Conservation (phyloP, 2,113 vertebrate genomes). For the Sinocyclocheilus maitianheensis region DNA sequence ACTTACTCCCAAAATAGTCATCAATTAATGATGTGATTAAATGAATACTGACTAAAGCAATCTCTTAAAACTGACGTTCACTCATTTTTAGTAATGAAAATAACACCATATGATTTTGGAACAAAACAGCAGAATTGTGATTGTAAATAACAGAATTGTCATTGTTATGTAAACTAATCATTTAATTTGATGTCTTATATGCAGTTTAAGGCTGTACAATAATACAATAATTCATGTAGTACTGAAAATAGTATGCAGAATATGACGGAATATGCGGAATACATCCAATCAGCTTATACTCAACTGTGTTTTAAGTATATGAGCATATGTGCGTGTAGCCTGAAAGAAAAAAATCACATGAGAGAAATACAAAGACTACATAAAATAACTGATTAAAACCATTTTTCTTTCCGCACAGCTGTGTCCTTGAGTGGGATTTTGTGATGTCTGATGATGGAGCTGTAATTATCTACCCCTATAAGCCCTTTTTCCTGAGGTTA, state of each 20-base stretch:
- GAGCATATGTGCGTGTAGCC: not conserved
- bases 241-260: not conserved
- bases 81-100: not conserved
- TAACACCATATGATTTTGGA: not conserved
- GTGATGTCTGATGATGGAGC: not conserved
- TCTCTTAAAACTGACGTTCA: not conserved
- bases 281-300: not conserved
- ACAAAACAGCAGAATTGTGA: not conserved
- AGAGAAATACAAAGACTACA: not conserved
- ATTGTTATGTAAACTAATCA: not conserved
- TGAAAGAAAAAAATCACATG: not conserved
- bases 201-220: not conserved
- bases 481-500: not conserved
- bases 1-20: not conserved
- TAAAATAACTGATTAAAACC: not conserved
- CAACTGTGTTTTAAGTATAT: not conserved
- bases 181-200: not conserved
- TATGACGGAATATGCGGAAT: not conserved
- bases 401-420: not conserved
- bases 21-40: not conserved
- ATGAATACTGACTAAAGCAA: not conserved
- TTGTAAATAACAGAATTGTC: not conserved
- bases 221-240: not conserved
- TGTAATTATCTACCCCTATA: conserved; percentile 2
- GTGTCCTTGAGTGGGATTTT: not conserved